Conservation (phyloP, 2,113 vertebrate species). For the Leuciscus idus region DNA sequence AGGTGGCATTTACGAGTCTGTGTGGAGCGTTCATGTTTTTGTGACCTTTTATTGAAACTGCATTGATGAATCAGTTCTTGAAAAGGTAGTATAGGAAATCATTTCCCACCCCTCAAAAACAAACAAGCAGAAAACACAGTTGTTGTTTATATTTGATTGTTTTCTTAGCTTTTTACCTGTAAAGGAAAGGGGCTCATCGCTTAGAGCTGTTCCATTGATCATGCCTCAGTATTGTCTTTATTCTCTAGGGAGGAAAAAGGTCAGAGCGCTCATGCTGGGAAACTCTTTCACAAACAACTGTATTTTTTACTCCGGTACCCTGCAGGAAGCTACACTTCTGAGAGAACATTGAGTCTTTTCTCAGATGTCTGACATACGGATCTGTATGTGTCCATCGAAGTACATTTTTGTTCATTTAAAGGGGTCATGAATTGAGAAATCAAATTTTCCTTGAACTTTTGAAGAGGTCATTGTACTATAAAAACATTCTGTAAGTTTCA, state of each 20-base stretch:
- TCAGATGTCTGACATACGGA: not conserved
- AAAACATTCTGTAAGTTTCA: too few species aligned
- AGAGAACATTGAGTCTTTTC: constrained; percentile 19
- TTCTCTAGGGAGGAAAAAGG: constrained; percentile 44
- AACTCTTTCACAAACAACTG: constrained; percentile 13
- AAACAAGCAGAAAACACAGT: not conserved
- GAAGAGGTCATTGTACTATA: too few species aligned
- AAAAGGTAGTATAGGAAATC: not conserved
- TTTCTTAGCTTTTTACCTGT: not conserved
- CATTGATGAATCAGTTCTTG: not conserved
- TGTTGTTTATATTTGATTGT: constrained; percentile 24
- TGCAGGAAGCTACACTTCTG: constrained; percentile 42
- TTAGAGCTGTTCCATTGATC: not conserved
- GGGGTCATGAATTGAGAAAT: too few species aligned
- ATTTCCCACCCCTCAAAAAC: not conserved
- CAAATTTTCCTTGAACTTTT: too few species aligned
- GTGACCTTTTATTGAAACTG: constrained; percentile 2
- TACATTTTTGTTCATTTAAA: not conserved
- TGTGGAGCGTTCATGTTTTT: not conserved
- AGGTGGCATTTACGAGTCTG: not conserved
- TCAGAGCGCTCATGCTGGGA: not conserved
- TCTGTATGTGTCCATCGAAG: not conserved
- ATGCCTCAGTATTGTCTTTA: constrained; percentile 17
- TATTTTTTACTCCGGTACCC: constrained; percentile 16
- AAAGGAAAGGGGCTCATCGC: constrained; percentile 1